Base-by-base conservation (phyloP, 2,113 vertebrate species). In the Panthera leo region DNA sequence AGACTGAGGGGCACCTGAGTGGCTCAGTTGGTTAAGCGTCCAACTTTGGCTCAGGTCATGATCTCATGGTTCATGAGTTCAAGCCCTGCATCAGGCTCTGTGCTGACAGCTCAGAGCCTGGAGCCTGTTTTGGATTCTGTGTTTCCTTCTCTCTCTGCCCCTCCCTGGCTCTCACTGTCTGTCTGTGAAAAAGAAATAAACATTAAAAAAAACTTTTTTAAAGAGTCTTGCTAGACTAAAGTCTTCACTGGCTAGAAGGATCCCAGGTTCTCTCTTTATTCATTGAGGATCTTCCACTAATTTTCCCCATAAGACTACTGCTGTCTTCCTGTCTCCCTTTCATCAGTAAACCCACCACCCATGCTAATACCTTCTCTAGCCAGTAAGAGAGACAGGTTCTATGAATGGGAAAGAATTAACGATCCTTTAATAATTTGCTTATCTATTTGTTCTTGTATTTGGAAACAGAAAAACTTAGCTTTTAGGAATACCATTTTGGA, bases 391-490 rank as follows among this genome's bases (percentile, higher is more conserved):
- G 2, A 61, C 1, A 53, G 0, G 4, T 34, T 83, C 12, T 51
- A 23, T 9, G 76, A 95, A 76, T 1, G 79, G 45, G 19, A 87
- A 85, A 45, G 36, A 45, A 70, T 67, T 58, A 71, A 31, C 58
- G 45, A 31, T 48, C 31, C 8, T 67, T 88, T 76, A 96, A 85
- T 58, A 85, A 83, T 85, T 76, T 96, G 16, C n/a, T 93, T 92
- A 39, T 39, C 80, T 88, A 39, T 39, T 70, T 95, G 12, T 36
- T 91, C 25, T 95, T 90, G 91, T 34, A 79, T 83, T 92, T 96
- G 18, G 39, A 68, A 86, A 75, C 48, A 73, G 18, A 90, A 90
- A 8, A 93, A 63, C 19, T 83, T 91, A 92, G 39, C 14, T 91
- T 96, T 90, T 89, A 91, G 7, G 27, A 78, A 85, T 61, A 58